Conservation (phyloP, 2,888 invertebrate genomes). For the Caenorhabditis sp. region DNA sequence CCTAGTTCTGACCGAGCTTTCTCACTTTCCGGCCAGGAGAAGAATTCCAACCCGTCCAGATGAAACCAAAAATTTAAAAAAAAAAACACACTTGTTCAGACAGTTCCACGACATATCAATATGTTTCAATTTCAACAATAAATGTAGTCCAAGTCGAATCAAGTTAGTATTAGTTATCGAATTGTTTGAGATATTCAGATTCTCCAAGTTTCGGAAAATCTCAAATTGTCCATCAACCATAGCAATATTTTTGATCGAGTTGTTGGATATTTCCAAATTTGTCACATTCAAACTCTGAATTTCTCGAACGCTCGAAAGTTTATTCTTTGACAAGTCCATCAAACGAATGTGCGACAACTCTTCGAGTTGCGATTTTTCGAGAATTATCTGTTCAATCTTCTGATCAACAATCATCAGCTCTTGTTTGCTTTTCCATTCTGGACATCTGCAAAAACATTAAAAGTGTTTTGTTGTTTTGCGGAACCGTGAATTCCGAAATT, state of each 20-base stretch:
- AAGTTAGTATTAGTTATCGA: slow-evolving; percentile 24
- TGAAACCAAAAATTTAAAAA: too few species aligned
- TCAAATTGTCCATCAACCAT: slow-evolving; percentile 8
- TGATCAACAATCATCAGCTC: slow-evolving; percentile 39
- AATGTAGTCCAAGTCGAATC: slow-evolving; percentile 21
- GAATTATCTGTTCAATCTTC: slow-evolving; percentile 35
- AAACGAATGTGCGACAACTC: slow-evolving; percentile 22
- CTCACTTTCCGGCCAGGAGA: too few species aligned
- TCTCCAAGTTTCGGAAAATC: slow-evolving; percentile 25
- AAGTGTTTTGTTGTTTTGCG: too few species aligned
- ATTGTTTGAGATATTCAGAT: slow-evolving; percentile 27
- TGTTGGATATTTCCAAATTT: slow-evolving; percentile 20
- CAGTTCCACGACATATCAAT: slow-evolving; percentile 25
- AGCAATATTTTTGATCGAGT: slow-evolving; percentile 25
- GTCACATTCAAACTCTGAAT: slow-evolving; percentile 26
- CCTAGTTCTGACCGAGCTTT: too few species aligned
- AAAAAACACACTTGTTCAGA: slow-evolving; percentile 10
- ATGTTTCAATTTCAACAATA: slow-evolving; percentile 17
- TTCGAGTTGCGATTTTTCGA: slow-evolving; percentile 33
- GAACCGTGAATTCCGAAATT: too few species aligned
- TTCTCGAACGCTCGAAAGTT: slow-evolving; percentile 28
- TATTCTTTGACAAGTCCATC: slow-evolving; percentile 27
- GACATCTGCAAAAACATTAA: slow-evolving; percentile 17
- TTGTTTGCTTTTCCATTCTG: slow-evolving; percentile 27
- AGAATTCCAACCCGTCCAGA: too few species aligned